Conservation (phyloP, 1,140 invertebrate species). For the Papilio aristodemus region DNA sequence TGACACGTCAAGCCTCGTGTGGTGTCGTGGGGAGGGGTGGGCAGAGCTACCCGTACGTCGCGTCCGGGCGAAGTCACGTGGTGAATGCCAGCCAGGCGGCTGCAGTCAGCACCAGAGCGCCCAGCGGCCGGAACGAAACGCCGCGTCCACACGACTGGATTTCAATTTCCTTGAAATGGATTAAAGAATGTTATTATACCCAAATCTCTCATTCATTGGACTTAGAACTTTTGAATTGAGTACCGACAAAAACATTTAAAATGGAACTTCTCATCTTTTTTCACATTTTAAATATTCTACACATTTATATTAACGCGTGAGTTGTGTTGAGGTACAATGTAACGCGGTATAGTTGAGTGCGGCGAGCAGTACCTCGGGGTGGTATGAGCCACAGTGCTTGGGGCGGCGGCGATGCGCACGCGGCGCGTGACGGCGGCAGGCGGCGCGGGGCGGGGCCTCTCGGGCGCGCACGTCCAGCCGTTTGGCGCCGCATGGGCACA, state of each 20-base stretch:
- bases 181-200: too few relatives aligned
- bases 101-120: conserved; percentile 42
- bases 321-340: too few relatives aligned
- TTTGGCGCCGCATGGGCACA: conserved; percentile 93
- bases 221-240: neutral
- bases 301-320: too few relatives aligned
- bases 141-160: conserved; percentile 70
- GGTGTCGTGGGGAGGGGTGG: neutral
- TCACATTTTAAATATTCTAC: too few relatives aligned
- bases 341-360: too few relatives aligned
- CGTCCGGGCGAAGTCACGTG: conserved; percentile 63
- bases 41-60: conserved; percentile 32
- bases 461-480: conserved; percentile 89
- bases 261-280: too few relatives aligned
- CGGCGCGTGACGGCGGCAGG: conserved; percentile 79
- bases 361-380: conserved; percentile 85
- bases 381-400: conserved; percentile 92
- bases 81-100: conserved; percentile 44
- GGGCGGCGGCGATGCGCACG: conserved; percentile 85
- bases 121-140: conserved; percentile 42
- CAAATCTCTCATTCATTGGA: too few relatives aligned
- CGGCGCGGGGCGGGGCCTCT: conserved; percentile 83
- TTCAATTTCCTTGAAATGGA: conserved; percentile 65
- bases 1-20: conserved; percentile 6
- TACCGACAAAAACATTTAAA: too few relatives aligned